phyloP scores from a whole-genome alignment of 1,140 invertebrate species.

The Sipha flava region DNA sequence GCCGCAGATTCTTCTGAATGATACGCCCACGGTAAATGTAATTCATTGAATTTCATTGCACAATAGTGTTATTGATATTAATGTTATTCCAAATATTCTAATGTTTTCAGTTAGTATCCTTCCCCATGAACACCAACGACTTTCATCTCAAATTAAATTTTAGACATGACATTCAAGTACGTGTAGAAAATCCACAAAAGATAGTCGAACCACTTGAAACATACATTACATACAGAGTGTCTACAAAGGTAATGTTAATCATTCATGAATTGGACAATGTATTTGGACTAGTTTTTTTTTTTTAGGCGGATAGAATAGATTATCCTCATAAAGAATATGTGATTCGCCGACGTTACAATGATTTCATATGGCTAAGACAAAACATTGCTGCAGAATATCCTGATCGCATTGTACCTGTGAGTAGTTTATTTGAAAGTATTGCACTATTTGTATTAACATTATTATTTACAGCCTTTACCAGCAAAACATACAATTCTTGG shows the following conservation, averaged over 20 bases:
- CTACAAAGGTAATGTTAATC: constrained; percentile 44
- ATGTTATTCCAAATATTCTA: background rate
- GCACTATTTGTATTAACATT: background rate
- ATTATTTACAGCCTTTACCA: constrained; percentile 56
- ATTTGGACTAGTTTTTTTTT: constrained; percentile 35
- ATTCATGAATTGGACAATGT: background rate
- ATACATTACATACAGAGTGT: constrained; percentile 63
- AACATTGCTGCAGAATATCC: constrained; percentile 58
- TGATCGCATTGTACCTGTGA: constrained; percentile 61
- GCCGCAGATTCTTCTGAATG: background rate
- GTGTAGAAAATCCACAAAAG: constrained; percentile 70
- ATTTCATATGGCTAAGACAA: constrained; percentile 64
- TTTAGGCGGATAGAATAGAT: constrained; percentile 56
- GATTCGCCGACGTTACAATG: constrained; percentile 63
- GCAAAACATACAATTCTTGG: constrained; percentile 62
- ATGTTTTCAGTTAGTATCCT: background rate
- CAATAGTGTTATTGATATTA: background rate
- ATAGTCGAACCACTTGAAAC: constrained; percentile 65
- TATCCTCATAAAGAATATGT: constrained; percentile 58
- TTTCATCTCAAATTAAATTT: background rate
- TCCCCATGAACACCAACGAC: background rate
- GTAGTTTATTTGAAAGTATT: constrained; percentile 31
- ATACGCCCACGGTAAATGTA: background rate
- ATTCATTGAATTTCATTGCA: background rate
- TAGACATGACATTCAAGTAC: constrained; percentile 52